Evolutionary conservation across 2,797 vertebrate genomes (phyloP).

Genomic region (Dromococcyx pavoninus): DNA sequence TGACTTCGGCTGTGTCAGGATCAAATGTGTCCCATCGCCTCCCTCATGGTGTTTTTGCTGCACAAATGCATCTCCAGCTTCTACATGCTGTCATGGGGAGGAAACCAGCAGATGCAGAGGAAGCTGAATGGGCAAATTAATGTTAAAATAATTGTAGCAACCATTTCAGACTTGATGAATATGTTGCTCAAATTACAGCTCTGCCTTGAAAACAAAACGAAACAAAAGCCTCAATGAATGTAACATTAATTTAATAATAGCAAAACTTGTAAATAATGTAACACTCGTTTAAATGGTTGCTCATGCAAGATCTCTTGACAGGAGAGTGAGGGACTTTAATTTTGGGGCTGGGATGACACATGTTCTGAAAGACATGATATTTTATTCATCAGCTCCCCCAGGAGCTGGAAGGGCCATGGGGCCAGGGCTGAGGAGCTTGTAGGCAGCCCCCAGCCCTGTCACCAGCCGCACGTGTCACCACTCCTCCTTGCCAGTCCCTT

Average conservation of each 20-base stretch:
- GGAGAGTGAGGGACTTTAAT: slow-evolving; percentile 3
- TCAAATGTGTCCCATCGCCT: rapidly evolving
- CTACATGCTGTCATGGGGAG: neutral
- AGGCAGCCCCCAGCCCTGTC: neutral
- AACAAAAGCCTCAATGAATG: slow-evolving; percentile 54
- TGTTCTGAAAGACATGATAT: neutral
- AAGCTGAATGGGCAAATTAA: slow-evolving; percentile 67
- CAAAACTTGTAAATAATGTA: slow-evolving; percentile 69
- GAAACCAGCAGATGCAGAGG: slow-evolving; percentile 67
- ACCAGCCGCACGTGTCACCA: neutral
- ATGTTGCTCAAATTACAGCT: slow-evolving; percentile 67
- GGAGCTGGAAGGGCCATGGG: neutral
- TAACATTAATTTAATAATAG: slow-evolving; percentile 71
- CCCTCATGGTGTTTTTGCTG: neutral
- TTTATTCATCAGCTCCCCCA: slow-evolving; percentile 41
- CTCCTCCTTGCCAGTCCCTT: neutral
- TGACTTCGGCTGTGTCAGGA: neutral
- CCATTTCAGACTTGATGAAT: slow-evolving; percentile 68
- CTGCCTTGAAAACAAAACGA: slow-evolving; percentile 59
- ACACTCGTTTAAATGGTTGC: slow-evolving; percentile 46
- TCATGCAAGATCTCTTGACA: slow-evolving; percentile 49
- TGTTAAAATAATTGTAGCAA: slow-evolving; percentile 67
- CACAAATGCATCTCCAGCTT: neutral
- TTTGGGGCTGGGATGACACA: slow-evolving; percentile 29
- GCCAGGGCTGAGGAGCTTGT: rapidly evolving